Evolutionary conservation across 2,888 invertebrate species (phyloP), one percentile per base, ranked within the genome.

Genomic region (Spicauda simplicius): DNA sequence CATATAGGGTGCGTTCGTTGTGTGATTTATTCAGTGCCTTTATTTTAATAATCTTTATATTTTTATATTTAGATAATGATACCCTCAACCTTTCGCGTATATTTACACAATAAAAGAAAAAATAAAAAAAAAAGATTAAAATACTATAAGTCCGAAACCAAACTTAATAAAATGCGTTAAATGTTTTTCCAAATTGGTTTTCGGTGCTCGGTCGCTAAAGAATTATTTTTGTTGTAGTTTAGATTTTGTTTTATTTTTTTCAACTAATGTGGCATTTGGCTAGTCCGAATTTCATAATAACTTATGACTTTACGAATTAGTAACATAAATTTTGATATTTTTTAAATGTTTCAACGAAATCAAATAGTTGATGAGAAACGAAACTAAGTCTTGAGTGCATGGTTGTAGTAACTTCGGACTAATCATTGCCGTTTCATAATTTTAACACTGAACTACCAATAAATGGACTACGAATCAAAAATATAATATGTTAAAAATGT

Each of bases 381-480:
- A 6, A 10, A 33, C 33, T 33, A 33, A 33, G 6, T 33, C 10
- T 8, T 33, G 33, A 33, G 8, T 33, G 25, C 25, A 10, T 33
- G 14, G 12, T 50, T 20, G 14, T 48, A 53, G 25, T 52, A 57
- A 30, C 76, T 81, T 88, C 90, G 90, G 90, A 90, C 89, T 90
- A 86, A 73, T 85, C 88, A 89, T 87, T 91, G 69, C 71, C 72
- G 88, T 93, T 88, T 91, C 60, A 56, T 69, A 79, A 33, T 80
- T 78, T 77, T 3, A 41, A 41, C 3, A 41, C 3, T 41, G 41
- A 41, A 1, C 41, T 41, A 41, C 41, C 41, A 41, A 41, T 14
- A 41, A 41, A 41, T 25, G 41, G 41, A 14, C 41, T 41, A 4
- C 41, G 41, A 14, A 3, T 12, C 14, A 4, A 5, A 25, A 25